A percentile compares a stretch with the other conserved stretches of the same genome.
Conservation (phyloP, 2,888 invertebrate species). For the Aleiodes leptofemur region DNA sequence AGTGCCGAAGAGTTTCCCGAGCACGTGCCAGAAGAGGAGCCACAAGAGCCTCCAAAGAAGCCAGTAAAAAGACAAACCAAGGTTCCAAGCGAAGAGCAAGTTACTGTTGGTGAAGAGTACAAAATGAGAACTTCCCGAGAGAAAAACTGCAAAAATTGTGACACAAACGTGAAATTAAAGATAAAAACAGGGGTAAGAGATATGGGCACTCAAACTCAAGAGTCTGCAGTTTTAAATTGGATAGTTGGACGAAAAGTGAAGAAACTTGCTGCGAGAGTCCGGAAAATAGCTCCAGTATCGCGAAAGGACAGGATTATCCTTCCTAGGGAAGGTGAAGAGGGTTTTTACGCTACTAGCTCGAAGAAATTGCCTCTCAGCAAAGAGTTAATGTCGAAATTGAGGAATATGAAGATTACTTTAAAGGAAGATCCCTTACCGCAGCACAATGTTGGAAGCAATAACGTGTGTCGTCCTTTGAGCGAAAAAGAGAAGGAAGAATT, state of each 20-base stretch:
- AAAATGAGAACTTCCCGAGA: not conserved
- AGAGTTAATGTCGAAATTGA: not conserved
- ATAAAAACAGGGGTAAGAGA: not conserved
- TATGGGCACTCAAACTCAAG: conserved; percentile 3
- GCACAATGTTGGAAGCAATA: conserved; percentile 59
- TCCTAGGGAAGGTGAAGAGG: not conserved
- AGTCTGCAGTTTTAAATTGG: conserved; percentile 12
- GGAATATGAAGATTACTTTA: conserved; percentile 35
- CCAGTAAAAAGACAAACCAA: conserved; percentile 4
- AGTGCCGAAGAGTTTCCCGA: not conserved
- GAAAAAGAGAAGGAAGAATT: conserved; percentile 54
- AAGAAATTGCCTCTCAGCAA: not conserved
- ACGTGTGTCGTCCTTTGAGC: conserved; percentile 58
- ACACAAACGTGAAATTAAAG: not conserved
- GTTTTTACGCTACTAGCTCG: not conserved
- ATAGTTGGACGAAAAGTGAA: not conserved
- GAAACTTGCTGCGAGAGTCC: not conserved
- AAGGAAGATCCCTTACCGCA: conserved; percentile 59
- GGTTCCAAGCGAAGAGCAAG: not conserved
- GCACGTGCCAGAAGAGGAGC: not conserved
- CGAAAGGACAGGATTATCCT: not conserved
- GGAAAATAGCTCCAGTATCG: not conserved
- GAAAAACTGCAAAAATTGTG: conserved; percentile 1
- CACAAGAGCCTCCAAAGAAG: not conserved
- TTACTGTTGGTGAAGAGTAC: conserved; percentile 2